These are phyloP conservation scores for Halesus radiatus DNA, from an alignment of 1,140 invertebrate genomes.

Conservation along the genomic window DNA sequence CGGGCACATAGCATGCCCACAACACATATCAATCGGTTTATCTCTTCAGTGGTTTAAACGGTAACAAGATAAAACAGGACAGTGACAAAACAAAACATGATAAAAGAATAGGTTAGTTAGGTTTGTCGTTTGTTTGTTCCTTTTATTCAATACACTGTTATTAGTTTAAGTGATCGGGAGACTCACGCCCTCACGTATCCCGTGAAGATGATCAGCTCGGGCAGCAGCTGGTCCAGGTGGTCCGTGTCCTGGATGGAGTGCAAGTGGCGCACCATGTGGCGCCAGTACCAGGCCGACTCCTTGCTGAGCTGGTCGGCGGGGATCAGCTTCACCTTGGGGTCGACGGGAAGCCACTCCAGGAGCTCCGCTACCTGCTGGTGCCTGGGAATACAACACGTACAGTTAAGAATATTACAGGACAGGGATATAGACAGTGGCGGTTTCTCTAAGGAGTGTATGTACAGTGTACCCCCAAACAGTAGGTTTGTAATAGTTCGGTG, in stretches of 20 bases:
- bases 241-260: slow-evolving; percentile 67
- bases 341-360: slow-evolving; percentile 67
- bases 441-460: too few relatives aligned
- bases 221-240: slow-evolving; percentile 64
- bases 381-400: slow-evolving; percentile 51
- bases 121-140: too few relatives aligned
- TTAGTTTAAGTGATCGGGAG: neutral
- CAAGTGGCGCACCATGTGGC: slow-evolving; percentile 66
- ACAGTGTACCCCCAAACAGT: too few relatives aligned
- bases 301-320: slow-evolving; percentile 67
- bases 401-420: neutral
- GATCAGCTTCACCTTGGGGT: slow-evolving; percentile 63
- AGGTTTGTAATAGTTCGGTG: too few relatives aligned
- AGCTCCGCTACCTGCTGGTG: slow-evolving; percentile 66
- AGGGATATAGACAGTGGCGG: too few relatives aligned
- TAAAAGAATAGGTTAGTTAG: too few relatives aligned
- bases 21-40: too few relatives aligned
- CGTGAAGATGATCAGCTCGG: slow-evolving; percentile 66
- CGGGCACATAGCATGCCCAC: too few relatives aligned
- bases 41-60: too few relatives aligned
- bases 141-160: too few relatives aligned
- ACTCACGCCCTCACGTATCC: slow-evolving; percentile 68
- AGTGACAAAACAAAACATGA: too few relatives aligned
- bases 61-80: too few relatives aligned
- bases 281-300: slow-evolving; percentile 70